Conservation (phyloP, 2,797 vertebrate genomes). For the Erethizon dorsatum region DNA sequence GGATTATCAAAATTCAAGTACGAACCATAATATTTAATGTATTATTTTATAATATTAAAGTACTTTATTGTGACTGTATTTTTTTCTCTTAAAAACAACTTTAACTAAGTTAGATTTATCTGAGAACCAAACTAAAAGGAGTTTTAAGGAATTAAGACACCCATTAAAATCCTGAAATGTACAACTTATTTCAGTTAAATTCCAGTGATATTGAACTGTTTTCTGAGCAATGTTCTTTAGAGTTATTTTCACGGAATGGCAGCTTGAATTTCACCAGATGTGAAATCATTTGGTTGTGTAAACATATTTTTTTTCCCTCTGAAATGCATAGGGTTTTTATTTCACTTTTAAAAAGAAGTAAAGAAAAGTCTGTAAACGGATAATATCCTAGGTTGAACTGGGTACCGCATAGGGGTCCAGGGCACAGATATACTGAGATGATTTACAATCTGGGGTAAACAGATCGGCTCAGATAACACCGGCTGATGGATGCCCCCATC, state of each 20-base stretch:
- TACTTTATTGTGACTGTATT: background rate
- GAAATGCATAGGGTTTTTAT: conserved; percentile 78
- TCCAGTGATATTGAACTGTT: background rate
- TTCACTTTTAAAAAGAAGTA: conserved; percentile 58
- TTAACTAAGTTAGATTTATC: background rate
- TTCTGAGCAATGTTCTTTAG: conserved; percentile 59
- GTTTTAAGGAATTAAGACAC: background rate
- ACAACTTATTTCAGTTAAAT: conserved; percentile 37
- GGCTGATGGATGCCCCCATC: conserved; percentile 62
- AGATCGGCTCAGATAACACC: conserved; percentile 78
- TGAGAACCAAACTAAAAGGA: background rate
- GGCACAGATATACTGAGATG: conserved; percentile 58
- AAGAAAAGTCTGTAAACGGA: conserved; percentile 70
- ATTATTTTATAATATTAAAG: background rate
- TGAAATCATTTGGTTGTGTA: conserved; percentile 82
- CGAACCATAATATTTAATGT: background rate
- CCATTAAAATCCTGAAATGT: conserved; percentile 42
- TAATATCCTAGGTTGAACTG: conserved; percentile 68
- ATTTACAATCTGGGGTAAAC: conserved; percentile 83
- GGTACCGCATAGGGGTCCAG: conserved; percentile 66
- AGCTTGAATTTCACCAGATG: conserved; percentile 83
- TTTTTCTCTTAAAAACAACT: conserved; percentile 44
- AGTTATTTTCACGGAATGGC: conserved; percentile 64
- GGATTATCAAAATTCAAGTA: conserved; percentile 25
- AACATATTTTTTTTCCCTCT: conserved; percentile 72